Evolutionary conservation across 2,113 vertebrate species (phyloP).

Genomic region (Marmota flaviventris): DNA sequence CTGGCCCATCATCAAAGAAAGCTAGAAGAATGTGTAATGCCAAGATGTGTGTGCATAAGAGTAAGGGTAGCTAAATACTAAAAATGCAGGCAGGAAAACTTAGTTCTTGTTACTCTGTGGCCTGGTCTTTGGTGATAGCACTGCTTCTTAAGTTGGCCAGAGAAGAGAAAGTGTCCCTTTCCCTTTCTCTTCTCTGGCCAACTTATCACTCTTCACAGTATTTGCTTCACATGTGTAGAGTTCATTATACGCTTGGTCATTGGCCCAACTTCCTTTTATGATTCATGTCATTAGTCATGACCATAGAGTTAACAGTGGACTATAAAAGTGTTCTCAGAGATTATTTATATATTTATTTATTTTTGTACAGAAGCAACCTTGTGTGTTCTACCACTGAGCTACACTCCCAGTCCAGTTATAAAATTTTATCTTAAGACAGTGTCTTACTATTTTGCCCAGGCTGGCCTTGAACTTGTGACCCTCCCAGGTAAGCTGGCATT

Average conservation of each 20-base stretch:
- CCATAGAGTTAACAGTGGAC: slow-evolving; percentile 2
- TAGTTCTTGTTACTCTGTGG: no score
- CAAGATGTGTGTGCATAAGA: no score
- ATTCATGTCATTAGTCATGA: neutral
- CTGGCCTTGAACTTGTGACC: neutral
- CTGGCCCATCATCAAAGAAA: neutral
- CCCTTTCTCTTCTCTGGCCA: no score
- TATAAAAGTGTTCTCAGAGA: neutral
- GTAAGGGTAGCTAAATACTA: no score
- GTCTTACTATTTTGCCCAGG: neutral
- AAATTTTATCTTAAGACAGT: neutral
- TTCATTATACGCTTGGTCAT: neutral
- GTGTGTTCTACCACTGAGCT: neutral
- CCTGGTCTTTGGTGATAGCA: neutral
- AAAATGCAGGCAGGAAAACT: neutral
- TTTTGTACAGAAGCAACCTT: neutral
- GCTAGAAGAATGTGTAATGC: neutral
- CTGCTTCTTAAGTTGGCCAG: neutral
- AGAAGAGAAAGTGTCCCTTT: neutral
- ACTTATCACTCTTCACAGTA: neutral
- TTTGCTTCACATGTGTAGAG: neutral
- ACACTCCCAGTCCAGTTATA: neutral
- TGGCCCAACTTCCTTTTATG: neutral
- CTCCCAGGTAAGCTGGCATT: neutral
- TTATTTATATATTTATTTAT: neutral